Evolutionary conservation across 2,888 invertebrate genomes (phyloP), one percentile per base, ranked within the genome.

Genomic region (Branchellion lobata): DNA sequence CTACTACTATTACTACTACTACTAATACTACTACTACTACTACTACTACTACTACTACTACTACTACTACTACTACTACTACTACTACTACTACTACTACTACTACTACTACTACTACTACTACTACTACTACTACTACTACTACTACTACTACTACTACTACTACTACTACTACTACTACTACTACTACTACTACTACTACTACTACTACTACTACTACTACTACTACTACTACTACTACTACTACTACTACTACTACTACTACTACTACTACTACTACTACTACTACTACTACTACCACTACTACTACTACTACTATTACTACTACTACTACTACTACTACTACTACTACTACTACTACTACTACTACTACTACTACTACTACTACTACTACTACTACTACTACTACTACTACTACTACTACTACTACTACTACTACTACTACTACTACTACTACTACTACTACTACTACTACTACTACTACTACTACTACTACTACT

Each of bases 141-240:
- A 75, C 75, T 75, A 75, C 75, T 75, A 75, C 75, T 75, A 75
- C 75, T 75, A 75, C 75, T 75, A 75, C 75, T 75, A 75, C 75
- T 75, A 75, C 75, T 75, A 75, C 75, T 75, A 75, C 75, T 75
- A 75, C 75, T 75, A 75, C 75, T 75, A 75, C 75, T 75, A 75
- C 75, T 75, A 75, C 75, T 75, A 75, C 75, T 75, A 75, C 47
- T 75, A 72, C 72, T 72, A 72, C 72, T 72, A 72, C 72, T 72
- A 72, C 72, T 27, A 65, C 72, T 72, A 72, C 72, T 72, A 72
- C 72, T 72, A 72, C 72, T 72, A 72, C 72, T 72, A 72, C 72
- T 72, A 72, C 72, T 72, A 72, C 72, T 72, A 72, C 72, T 72
- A 72, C 72, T 72, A 72, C 72, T 72, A 72, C 72, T 72, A 72